These are phyloP conservation scores for Arothron firmamentum DNA, from an alignment of 2,113 vertebrate species.

Conservation along the genomic window DNA sequence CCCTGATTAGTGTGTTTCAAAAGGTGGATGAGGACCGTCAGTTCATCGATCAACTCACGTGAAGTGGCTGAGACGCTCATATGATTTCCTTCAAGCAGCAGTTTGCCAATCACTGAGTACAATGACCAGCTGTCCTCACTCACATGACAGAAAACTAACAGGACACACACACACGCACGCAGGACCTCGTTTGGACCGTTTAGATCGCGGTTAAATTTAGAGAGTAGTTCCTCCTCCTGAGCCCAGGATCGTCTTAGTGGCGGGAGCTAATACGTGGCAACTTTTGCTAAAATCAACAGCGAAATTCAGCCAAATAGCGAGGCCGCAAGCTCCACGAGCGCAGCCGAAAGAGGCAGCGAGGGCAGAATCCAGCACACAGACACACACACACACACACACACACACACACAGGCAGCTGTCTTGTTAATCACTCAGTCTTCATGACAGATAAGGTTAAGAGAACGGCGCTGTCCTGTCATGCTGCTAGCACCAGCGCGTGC, in stretches of 20 bases:
- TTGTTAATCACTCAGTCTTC: constrained; percentile 78
- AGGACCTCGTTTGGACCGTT: constrained; percentile 40
- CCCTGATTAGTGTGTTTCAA: too few species aligned
- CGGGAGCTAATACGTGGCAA: constrained; percentile 23
- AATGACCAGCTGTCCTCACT: constrained; percentile 66
- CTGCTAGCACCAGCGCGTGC: constrained; percentile 56
- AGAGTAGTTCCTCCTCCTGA: constrained; percentile 56
- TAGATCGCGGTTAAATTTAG: constrained; percentile 71
- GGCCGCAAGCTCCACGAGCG: constrained; percentile 8
- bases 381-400: constrained; percentile 12
- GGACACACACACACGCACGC: constrained; percentile 26
- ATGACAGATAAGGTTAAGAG: constrained; percentile 87
- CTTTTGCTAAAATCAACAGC: neutral
- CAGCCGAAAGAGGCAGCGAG: neutral
- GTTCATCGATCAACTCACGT: too few species aligned
- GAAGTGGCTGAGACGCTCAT: constrained; percentile 48
- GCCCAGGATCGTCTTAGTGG: constrained; percentile 11
- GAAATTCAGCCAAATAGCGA: neutral
- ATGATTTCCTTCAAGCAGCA: constrained; percentile 61
- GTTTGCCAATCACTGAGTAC: constrained; percentile 61
- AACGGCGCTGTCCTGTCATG: constrained; percentile 61
- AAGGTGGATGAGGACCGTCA: neutral
- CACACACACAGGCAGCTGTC: constrained; percentile 58
- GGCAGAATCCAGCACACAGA: constrained; percentile 9
- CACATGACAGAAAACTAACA: constrained; percentile 59